These are phyloP conservation scores for Paratrypauchen microcephalus DNA, from an alignment of 2,797 vertebrate species.

Conservation along the genomic window DNA sequence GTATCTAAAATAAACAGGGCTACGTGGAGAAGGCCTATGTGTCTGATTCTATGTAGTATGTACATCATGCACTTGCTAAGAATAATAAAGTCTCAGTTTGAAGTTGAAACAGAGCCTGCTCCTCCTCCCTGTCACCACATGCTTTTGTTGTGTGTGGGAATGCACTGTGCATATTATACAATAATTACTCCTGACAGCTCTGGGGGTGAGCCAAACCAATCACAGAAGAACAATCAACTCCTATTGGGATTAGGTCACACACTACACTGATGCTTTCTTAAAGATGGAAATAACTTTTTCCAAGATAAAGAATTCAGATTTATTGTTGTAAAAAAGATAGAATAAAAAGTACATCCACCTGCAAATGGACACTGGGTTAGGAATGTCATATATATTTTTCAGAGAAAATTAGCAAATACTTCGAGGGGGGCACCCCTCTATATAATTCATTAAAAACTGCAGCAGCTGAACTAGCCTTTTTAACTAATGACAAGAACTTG, in stretches of 20 bases:
- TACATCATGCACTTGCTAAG: background rate
- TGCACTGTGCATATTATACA: constrained; percentile 44
- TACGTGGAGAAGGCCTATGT: background rate
- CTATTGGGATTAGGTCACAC: constrained; percentile 31
- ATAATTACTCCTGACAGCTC: constrained; percentile 78
- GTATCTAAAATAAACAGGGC: too few relatives aligned
- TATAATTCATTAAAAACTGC: background rate
- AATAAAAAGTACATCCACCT: too few relatives aligned
- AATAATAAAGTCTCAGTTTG: constrained; percentile 38
- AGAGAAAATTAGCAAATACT: too few relatives aligned
- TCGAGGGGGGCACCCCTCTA: too few relatives aligned
- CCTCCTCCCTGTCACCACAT: constrained; percentile 37
- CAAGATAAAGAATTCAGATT: background rate
- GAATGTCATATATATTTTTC: too few relatives aligned
- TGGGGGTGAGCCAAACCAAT: constrained; percentile 57
- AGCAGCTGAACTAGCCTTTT: background rate
- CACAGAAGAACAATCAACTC: constrained; percentile 56
- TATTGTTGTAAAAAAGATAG: too few relatives aligned
- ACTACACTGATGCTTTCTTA: background rate
- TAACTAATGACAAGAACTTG: background rate
- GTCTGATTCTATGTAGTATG: background rate
- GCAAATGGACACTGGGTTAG: too few relatives aligned
- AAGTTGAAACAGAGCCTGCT: constrained; percentile 63
- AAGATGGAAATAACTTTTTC: background rate
- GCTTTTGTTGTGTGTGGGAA: constrained; percentile 54